These are phyloP conservation scores for Frieseomelitta varia DNA, from an alignment of 1,140 invertebrate genomes.

Conservation along the genomic window DNA sequence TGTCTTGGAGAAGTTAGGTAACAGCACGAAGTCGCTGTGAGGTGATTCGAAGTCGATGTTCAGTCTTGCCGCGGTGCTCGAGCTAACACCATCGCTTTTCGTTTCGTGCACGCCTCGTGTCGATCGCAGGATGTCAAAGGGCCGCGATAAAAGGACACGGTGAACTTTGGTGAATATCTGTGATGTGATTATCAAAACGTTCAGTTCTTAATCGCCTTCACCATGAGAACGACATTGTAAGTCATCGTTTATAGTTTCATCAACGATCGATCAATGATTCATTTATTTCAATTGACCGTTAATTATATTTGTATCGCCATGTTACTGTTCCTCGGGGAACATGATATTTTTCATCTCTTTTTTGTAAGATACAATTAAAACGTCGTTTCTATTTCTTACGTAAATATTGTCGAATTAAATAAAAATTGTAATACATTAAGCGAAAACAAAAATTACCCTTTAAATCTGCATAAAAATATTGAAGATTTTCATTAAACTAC, in stretches of 20 bases:
- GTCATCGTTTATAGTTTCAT: not conserved
- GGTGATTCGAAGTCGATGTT: slow-evolving; percentile 30
- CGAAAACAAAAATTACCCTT: not conserved
- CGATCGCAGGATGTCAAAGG: slow-evolving; percentile 29
- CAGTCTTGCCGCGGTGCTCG: slow-evolving; percentile 49
- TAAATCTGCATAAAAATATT: not conserved
- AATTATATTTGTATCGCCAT: not conserved
- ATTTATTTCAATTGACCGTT: not conserved
- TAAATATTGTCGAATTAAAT: not conserved
- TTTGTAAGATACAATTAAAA: no score
- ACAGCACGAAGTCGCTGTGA: slow-evolving; percentile 24
- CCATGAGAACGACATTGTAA: slow-evolving; percentile 25
- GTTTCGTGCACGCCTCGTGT: not conserved
- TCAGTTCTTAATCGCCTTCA: not conserved
- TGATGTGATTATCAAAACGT: slow-evolving; percentile 40
- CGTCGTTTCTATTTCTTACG: no score
- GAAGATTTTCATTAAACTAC: accelerated
- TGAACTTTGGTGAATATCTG: slow-evolving; percentile 27
- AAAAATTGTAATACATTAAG: not conserved
- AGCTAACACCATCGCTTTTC: slow-evolving; percentile 38
- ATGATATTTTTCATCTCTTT: not conserved
- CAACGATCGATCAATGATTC: not conserved
- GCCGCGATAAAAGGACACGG: slow-evolving; percentile 5
- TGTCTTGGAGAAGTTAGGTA: slow-evolving; percentile 56
- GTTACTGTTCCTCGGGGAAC: not conserved